Conservation (phyloP, 2,888 invertebrate genomes). For the Protula sp. region DNA sequence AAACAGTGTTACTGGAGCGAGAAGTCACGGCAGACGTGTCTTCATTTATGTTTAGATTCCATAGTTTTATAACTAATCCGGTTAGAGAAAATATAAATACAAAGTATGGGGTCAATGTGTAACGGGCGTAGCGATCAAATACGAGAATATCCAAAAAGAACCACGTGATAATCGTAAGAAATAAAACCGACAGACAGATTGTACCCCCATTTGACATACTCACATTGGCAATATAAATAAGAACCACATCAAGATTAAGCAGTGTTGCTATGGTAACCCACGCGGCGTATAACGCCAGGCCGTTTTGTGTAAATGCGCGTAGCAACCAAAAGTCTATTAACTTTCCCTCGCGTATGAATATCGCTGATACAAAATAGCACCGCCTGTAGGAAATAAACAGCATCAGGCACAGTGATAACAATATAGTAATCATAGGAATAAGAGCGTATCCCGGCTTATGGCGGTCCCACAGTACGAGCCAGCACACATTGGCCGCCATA, state of each 20-base stretch:
- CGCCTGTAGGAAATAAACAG: slow-evolving; percentile 26
- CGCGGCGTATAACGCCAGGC: slow-evolving; percentile 35
- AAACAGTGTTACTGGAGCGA: slow-evolving; percentile 2
- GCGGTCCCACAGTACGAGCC: not conserved
- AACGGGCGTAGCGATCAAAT: slow-evolving; percentile 4
- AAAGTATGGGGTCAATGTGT: slow-evolving; percentile 6
- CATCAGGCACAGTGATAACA: slow-evolving; percentile 27
- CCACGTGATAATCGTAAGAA: slow-evolving; percentile 1
- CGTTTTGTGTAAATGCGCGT: slow-evolving; percentile 37
- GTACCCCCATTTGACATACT: slow-evolving; percentile 15
- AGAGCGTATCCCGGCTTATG: slow-evolving; percentile 9
- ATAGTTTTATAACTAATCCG: not conserved
- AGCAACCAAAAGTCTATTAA: slow-evolving; percentile 34
- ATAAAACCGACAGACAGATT: not conserved
- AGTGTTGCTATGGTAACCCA: slow-evolving; percentile 39
- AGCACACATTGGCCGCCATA: not conserved
- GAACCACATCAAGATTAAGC: slow-evolving; percentile 32
- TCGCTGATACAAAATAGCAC: slow-evolving; percentile 9
- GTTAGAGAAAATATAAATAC: slow-evolving; percentile 3
- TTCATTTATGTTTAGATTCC: not conserved
- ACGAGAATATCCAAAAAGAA: slow-evolving; percentile 3
- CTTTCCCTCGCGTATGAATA: not conserved
- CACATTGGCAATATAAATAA: slow-evolving; percentile 24
- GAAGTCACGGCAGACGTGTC: not conserved
- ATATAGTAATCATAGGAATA: slow-evolving; percentile 22